phyloP scores from a whole-genome alignment of 2,797 vertebrate genomes.

The Hyperoplus immaculatus region DNA sequence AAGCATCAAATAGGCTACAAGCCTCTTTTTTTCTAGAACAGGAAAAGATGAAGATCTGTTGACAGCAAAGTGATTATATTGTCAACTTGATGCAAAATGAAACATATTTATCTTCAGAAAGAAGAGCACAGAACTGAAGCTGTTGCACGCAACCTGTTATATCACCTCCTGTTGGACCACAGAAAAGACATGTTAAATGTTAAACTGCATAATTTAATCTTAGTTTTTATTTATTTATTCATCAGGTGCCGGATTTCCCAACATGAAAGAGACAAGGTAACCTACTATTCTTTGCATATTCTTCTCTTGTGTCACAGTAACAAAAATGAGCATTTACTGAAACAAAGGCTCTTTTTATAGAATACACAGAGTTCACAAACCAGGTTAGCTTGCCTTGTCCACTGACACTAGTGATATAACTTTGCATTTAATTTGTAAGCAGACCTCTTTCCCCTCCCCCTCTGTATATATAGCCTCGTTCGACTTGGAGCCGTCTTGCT shows the following conservation, averaged over 20 bases:
- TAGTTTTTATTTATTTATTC: not conserved
- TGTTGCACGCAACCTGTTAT: constrained; percentile 3
- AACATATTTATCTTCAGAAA: not conserved
- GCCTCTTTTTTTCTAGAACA: not conserved
- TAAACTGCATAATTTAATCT: not conserved
- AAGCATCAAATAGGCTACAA: not conserved
- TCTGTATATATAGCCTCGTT: constrained; percentile 10
- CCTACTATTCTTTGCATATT: not conserved
- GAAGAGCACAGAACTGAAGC: not conserved
- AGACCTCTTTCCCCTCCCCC: constrained; percentile 48
- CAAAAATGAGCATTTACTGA: not conserved
- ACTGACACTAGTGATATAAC: constrained; percentile 31
- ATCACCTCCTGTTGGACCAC: constrained; percentile 1
- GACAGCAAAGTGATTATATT: constrained; percentile 32
- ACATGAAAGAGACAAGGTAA: not conserved
- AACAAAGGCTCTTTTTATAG: not conserved
- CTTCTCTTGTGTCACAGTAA: not conserved
- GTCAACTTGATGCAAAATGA: constrained; percentile 18
- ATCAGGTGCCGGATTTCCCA: not conserved
- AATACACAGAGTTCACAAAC: not conserved
- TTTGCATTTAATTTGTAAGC: constrained; percentile 78
- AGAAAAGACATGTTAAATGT: not conserved
- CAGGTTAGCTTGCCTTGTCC: not conserved
- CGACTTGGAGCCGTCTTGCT: too few species aligned
- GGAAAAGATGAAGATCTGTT: constrained; percentile 43